These are phyloP conservation scores for Fregetta grallaria DNA, from an alignment of 2,113 vertebrate species.

Conservation along the genomic window DNA sequence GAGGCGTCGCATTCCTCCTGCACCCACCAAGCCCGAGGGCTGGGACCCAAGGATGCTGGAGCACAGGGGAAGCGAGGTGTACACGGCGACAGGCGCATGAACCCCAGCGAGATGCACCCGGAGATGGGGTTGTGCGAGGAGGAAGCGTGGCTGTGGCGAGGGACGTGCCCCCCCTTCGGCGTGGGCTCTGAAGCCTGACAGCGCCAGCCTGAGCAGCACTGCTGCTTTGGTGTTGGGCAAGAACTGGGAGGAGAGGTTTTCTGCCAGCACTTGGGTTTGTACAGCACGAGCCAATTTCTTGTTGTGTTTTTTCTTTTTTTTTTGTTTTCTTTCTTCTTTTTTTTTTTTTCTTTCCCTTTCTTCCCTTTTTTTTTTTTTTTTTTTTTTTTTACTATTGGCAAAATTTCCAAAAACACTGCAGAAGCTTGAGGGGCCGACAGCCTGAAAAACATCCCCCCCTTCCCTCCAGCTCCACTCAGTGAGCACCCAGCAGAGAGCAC, in stretches of 20 bases:
- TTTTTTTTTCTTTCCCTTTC: too few relatives aligned
- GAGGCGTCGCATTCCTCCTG: background rate
- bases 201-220: rapidly evolving
- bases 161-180: rapidly evolving
- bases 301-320: background rate
- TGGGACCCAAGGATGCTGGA: background rate
- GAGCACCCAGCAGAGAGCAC: background rate
- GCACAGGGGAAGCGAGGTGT: background rate
- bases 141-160: rapidly evolving
- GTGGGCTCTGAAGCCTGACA: background rate
- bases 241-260: background rate
- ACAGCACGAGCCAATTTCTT: background rate
- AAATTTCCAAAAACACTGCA: background rate
- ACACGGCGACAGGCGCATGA: rapidly evolving
- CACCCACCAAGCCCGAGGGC: rapidly evolving
- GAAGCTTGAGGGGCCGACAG: background rate
- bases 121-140: rapidly evolving
- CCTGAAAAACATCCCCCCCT: background rate
- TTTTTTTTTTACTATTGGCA: background rate
- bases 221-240: background rate
- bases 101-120: background rate
- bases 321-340: too few relatives aligned
- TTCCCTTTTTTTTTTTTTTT: background rate
- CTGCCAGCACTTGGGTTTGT: background rate
- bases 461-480: background rate